Evolutionary conservation across 2,113 vertebrate species (phyloP), one percentile per base, ranked within the genome.

Genomic region (Cochlearius cochlearius): DNA sequence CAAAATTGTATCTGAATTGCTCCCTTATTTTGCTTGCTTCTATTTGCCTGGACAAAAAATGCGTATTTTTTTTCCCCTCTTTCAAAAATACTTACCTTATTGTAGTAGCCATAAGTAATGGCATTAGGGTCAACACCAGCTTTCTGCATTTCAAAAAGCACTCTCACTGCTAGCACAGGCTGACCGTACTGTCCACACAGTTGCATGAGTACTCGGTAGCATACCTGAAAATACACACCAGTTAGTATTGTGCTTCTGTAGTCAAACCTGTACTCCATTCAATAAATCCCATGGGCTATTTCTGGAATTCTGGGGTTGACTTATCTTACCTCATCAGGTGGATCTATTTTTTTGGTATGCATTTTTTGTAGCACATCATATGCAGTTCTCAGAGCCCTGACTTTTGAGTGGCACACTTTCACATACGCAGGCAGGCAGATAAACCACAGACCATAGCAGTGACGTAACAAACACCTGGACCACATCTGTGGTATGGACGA

Each of bases 71-170:
- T 2, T 3, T 3, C 2, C 1, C 4, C 6, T 1, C 2, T 38
- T 49, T 13, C 7, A 21, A 59, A 30, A 60, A 15, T 3, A 83
- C 92, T 34, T 90, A 99, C 99, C 98, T 99, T 99, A 97, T 99
- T 99, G 95, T 99, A 99, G 94, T 99, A 99, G 30, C 99, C 99
- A 2, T 99, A 99, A 39, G 99, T 99, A 95, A 99, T 99, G 69
- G 99, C 99, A 81, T 99, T 99, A 56, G 99, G 99, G 92, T 99
- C 99, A 66, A 99, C 97, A 30, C 99, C 99, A 41, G 99, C 99
- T 95, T 99, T 99, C 97, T 99, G 99, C 99, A 99, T 99, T 94
- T 99, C 99, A 78, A 99, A 99, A 43, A 99, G 98, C 68, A 99
- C 99, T 69, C 98, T 98, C 21, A 99, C 99, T 1, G 99, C 99